Conservation (phyloP, 2,113 vertebrate species). For the Gallinago paraguaiae region DNA sequence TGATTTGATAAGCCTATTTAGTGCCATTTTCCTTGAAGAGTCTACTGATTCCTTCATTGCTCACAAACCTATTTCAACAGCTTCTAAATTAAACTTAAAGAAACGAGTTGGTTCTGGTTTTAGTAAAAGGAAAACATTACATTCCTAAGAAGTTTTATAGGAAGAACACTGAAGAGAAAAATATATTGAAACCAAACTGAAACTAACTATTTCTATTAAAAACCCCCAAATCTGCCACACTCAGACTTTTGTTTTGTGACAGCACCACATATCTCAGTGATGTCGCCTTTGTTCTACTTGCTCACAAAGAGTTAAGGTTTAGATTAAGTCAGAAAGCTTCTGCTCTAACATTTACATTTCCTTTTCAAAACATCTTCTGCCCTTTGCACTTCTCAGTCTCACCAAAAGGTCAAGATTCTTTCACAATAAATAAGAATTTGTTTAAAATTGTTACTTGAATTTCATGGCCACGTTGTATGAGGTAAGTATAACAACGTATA, state of each 20-base stretch:
- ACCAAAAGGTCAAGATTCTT: slow-evolving; percentile 21
- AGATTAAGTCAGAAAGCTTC: slow-evolving; percentile 4
- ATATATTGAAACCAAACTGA: background rate
- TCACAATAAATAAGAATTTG: background rate
- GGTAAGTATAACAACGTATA: background rate
- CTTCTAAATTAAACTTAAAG: background rate
- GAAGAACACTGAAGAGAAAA: background rate
- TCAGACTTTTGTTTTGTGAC: background rate
- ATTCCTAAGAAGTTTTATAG: background rate
- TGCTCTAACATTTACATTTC: slow-evolving; percentile 43
- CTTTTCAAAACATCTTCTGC: slow-evolving; percentile 46
- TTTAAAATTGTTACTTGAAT: background rate
- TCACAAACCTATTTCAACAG: background rate
- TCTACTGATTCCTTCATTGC: background rate
- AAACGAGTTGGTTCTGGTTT: background rate
- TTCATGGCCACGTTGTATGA: background rate
- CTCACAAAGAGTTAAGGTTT: slow-evolving; percentile 28
- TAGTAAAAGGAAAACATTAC: background rate
- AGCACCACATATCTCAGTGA: background rate
- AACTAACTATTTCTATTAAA: background rate
- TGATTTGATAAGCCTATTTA: background rate
- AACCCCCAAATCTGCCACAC: background rate
- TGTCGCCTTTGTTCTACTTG: background rate
- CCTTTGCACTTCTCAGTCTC: slow-evolving; percentile 17
- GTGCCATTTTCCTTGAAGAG: background rate